A percentile compares a stretch with the other conserved stretches of the same genome.
Conservation (phyloP, 2,113 vertebrate genomes). For the Cyphomyrus plagiostoma region DNA sequence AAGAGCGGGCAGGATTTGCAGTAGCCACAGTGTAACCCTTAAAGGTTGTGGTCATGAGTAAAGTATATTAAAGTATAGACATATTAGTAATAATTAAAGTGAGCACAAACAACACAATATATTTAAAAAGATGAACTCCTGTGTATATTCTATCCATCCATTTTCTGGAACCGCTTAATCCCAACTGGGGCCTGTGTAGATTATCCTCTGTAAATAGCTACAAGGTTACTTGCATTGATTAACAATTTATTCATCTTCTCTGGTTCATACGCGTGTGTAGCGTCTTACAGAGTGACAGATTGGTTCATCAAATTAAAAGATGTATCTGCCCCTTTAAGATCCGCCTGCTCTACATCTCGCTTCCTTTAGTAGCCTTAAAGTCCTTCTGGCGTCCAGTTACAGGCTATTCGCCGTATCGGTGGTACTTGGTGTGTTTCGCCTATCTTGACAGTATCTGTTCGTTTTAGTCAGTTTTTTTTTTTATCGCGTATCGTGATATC, state of each 20-base stretch:
- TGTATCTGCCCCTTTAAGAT: constrained; percentile 6
- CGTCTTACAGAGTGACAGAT: neutral
- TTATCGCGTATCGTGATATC: constrained; percentile 18
- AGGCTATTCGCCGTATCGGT: constrained; percentile 7
- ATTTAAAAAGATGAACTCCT: neutral
- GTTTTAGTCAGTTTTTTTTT: neutral
- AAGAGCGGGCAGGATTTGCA: neutral
- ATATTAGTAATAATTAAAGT: neutral
- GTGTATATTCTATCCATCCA: neutral
- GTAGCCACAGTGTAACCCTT: neutral
- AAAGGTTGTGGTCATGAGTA: neutral
- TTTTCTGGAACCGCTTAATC: too few species aligned
- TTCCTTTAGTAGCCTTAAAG: neutral
- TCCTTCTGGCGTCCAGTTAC: neutral
- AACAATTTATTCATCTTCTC: neutral
- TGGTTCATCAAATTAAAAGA: neutral
- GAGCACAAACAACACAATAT: neutral
- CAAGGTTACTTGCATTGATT: neutral
- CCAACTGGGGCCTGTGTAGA: neutral
- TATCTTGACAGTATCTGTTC: constrained; percentile 20
- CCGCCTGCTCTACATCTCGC: neutral
- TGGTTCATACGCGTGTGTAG: neutral
- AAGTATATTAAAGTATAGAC: neutral
- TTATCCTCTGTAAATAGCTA: neutral
- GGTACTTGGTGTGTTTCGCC: constrained; percentile 2